phyloP scores from a whole-genome alignment of 2,888 invertebrate genomes.

The Hydriomena furcata region DNA sequence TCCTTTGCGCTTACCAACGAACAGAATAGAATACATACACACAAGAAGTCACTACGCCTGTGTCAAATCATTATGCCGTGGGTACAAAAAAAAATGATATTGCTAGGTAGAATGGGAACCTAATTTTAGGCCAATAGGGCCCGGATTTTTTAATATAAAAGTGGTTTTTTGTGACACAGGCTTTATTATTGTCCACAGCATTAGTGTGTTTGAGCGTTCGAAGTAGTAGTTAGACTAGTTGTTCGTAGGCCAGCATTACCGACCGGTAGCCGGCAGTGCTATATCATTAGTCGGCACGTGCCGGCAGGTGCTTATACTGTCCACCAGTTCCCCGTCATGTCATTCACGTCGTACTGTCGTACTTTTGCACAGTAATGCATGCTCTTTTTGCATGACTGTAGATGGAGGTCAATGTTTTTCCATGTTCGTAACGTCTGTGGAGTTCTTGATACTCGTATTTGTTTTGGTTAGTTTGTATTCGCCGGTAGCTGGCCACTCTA shows the following conservation, averaged over 20 bases:
- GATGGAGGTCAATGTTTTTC: no score
- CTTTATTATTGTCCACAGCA: conserved; percentile 1
- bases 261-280: conserved; percentile 35
- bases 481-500: no score
- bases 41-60: no score
- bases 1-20: no score
- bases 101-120: no score
- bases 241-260: conserved; percentile 49
- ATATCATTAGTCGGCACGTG: conserved; percentile 64
- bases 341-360: conserved; percentile 1
- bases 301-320: conserved; percentile 45
- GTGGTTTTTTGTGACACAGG: neutral
- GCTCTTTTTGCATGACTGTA: conserved; percentile 5
- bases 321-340: conserved; percentile 27
- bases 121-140: neutral
- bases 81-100: no score
- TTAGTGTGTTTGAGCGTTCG: conserved; percentile 33
- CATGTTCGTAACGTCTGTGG: no score
- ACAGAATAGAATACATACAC: no score
- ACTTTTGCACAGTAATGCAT: conserved; percentile 7
- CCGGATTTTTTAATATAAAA: neutral
- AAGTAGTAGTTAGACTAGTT: conserved; percentile 40
- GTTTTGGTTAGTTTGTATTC: no score
- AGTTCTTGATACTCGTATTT: no score
- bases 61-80: no score